Evolutionary conservation across 30 jellyfish, hydroid and myxozoan genomes (phyloP).

Genomic region (Phacellophora camtschatica): DNA sequence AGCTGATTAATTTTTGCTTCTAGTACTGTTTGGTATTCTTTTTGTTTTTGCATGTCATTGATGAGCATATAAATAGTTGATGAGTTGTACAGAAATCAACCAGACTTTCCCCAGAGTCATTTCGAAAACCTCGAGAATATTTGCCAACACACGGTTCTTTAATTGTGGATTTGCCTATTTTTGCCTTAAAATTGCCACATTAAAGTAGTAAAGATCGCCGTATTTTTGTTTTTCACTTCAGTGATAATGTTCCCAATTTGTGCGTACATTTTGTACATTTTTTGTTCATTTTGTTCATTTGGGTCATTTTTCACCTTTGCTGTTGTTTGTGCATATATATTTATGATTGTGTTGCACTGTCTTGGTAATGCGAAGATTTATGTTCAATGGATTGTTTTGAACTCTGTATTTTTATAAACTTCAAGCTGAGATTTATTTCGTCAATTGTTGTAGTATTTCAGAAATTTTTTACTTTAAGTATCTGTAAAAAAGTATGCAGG

Average conservation of each 20-base stretch:
- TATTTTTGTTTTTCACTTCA: not conserved
- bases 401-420: not conserved
- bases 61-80: slow-evolving; percentile 14
- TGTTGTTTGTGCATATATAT: slow-evolving; percentile 31
- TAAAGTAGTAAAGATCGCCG: not conserved
- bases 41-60: slow-evolving; percentile 22
- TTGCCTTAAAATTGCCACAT: slow-evolving; percentile 20
- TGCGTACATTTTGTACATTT: not conserved
- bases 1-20: too few relatives aligned
- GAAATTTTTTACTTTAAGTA: too few relatives aligned
- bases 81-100: slow-evolving; percentile 6
- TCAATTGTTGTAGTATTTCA: too few relatives aligned
- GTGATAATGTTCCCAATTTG: not conserved
- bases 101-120: not conserved
- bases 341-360: slow-evolving; percentile 25
- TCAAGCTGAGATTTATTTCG: too few relatives aligned
- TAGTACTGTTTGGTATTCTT: not conserved
- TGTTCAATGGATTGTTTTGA: not conserved
- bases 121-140: slow-evolving; percentile 4
- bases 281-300: too few relatives aligned
- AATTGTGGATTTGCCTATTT: slow-evolving; percentile 5
- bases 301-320: not conserved
- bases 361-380: not conserved
- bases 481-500: too few relatives aligned
- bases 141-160: not conserved